Conservation (phyloP, 2,113 vertebrate species). For the Alligator sinensis region DNA sequence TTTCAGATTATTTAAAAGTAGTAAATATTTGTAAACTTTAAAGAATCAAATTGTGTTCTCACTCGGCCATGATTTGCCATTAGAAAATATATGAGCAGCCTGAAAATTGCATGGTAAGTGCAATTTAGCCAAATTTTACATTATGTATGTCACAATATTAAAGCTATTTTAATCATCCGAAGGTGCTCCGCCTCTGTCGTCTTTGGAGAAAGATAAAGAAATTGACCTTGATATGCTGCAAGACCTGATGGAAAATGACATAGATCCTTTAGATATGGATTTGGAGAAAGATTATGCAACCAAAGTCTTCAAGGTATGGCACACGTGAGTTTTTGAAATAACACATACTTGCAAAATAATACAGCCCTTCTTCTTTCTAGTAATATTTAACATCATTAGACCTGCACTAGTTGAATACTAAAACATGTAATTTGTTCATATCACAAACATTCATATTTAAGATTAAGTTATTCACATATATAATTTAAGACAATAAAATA, state of each 20-base stretch:
- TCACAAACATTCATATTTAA: neutral
- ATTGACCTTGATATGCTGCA: slow-evolving; percentile 99
- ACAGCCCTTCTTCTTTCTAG: neutral
- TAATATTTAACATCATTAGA: neutral
- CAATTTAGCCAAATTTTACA: slow-evolving; percentile 41
- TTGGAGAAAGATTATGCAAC: slow-evolving; percentile 99
- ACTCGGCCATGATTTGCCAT: neutral
- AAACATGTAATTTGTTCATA: neutral
- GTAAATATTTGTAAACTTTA: neutral
- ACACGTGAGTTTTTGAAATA: neutral
- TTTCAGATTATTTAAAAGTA: neutral
- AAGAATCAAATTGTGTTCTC: neutral
- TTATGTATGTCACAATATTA: neutral
- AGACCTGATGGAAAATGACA: slow-evolving; percentile 99
- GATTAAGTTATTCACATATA: neutral
- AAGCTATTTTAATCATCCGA: slow-evolving; percentile 77
- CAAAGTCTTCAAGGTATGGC: slow-evolving; percentile 98
- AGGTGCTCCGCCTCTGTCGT: slow-evolving; percentile 95
- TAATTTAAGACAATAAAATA: neutral
- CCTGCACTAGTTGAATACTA: neutral
- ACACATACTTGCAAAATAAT: neutral
- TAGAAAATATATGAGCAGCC: neutral
- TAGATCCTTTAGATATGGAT: slow-evolving; percentile 99
- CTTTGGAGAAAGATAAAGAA: slow-evolving; percentile 99
- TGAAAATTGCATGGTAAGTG: slow-evolving; percentile 67